phyloP scores from a whole-genome alignment of 2,888 invertebrate genomes.

The Macrophya alboannulata region DNA sequence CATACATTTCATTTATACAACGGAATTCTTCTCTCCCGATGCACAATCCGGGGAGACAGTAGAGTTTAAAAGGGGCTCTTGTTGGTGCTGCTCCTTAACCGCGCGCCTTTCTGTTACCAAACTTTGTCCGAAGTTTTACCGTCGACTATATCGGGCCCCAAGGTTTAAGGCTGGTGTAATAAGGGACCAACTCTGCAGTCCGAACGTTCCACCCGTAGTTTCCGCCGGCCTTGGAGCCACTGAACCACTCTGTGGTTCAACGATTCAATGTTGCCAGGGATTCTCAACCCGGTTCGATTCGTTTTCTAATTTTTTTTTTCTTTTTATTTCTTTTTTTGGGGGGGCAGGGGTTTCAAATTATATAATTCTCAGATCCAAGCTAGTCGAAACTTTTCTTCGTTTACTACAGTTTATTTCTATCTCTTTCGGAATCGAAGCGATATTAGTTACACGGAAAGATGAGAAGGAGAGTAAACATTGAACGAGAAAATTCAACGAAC shows the following conservation, averaged over 20 bases:
- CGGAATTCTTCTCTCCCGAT: conserved; percentile 61
- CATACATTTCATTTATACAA: not conserved
- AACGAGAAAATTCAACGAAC: not conserved
- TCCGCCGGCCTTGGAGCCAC: conserved; percentile 80
- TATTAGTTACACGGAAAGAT: no score
- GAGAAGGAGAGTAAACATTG: no score
- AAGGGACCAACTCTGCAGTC: conserved; percentile 39
- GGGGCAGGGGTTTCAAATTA: no score
- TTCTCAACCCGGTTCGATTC: conserved; percentile 71
- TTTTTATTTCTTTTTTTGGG: conserved; percentile 35
- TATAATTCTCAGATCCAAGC: no score
- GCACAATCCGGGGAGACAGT: not conserved
- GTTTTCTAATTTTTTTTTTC: conserved; percentile 26
- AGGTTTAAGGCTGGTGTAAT: conserved; percentile 56
- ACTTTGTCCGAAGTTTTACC: conserved; percentile 14
- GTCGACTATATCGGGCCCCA: not conserved
- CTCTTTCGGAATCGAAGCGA: no score
- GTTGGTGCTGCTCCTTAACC: not conserved
- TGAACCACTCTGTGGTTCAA: conserved; percentile 80
- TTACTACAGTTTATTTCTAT: no score
- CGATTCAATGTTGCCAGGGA: conserved; percentile 78
- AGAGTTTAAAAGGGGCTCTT: conserved; percentile 9
- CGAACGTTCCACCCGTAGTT: conserved; percentile 75
- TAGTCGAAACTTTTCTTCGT: no score
- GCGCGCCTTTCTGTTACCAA: conserved; percentile 38